Percentiles rank a stretch among this genome's conserved stretches.
These are phyloP conservation scores for Chrysolina oricalcia DNA, from an alignment of 2,888 invertebrate genomes.

Conservation along the genomic window DNA sequence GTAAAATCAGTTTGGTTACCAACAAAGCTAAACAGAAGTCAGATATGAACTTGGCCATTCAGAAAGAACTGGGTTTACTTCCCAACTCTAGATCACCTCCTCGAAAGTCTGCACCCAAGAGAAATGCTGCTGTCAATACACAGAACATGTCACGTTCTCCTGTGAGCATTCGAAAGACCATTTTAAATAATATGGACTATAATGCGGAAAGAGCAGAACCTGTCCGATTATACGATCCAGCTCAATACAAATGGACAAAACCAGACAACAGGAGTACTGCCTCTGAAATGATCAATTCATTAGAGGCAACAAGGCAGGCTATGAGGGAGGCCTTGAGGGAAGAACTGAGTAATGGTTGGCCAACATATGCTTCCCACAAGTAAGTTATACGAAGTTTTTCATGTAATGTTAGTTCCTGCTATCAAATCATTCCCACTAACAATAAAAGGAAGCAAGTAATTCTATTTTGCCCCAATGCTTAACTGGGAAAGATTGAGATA, in stretches of 20 bases:
- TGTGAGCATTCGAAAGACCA: conserved; percentile 62
- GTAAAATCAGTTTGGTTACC: conserved; percentile 74
- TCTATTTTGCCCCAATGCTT: too few species aligned
- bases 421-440: too few species aligned
- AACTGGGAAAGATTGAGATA: too few species aligned
- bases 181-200: conserved; percentile 62
- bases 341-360: conserved; percentile 59
- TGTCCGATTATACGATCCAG: conserved; percentile 52
- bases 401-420: neutral
- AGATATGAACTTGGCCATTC: conserved; percentile 68
- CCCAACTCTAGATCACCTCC: conserved; percentile 44
- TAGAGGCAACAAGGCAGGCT: conserved; percentile 59
- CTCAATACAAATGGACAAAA: conserved; percentile 62
- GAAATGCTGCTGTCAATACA: conserved; percentile 49
- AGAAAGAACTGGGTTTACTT: conserved; percentile 68
- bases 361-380: conserved; percentile 57
- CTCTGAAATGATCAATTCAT: conserved; percentile 61
- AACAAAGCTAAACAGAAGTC: conserved; percentile 68
- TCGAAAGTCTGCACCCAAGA: conserved; percentile 49
- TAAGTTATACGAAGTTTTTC: conserved; percentile 41
- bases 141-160: conserved; percentile 19
- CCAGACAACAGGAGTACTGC: conserved; percentile 59
- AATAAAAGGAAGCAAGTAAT: too few species aligned
- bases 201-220: conserved; percentile 49
- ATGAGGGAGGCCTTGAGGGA: conserved; percentile 58